Evolutionary conservation across 2,888 invertebrate species (phyloP), one percentile per base, ranked within the genome.

Genomic region (Brenthis ino): DNA sequence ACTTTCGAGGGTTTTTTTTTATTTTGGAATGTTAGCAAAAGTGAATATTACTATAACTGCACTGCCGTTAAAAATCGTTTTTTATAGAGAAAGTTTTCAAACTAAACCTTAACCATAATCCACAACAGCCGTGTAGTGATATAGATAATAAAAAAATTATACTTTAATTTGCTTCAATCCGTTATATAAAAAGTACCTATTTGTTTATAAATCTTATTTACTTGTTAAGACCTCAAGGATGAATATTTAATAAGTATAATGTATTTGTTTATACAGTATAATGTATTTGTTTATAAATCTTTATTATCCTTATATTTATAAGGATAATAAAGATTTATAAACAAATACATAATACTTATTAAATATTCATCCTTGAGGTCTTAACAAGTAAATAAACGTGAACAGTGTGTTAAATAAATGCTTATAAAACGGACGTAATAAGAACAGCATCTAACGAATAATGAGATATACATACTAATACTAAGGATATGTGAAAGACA

Each of bases 1-100:
- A 60, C 48, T 33, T 43, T n/a, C 12, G 16, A 47, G 14, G 20
- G 51, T 51, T 53, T 24, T 24, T n/a, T 63, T 55, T 57, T 68
- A 58, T 64, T 51, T 51, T 58, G 47, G 14, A 58, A 50, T 65
- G 68, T 54, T 64, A 28, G 63, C 53, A 68, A 64, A 68, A 64
- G 16, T 48, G 55, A 16, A 68, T 64, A 60, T 64, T 69, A 51
- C 63, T 64, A 63, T 64, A 57, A 50, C 50, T 51, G 1, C 11
- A 60, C 61, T 53, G 63, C 71, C 69, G 66, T 71, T 58, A 57
- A 67, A 67, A 72, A 72, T 70, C 64, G 63, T 65, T 71, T 73
- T 65, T 69, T 63, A 12, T 24, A 69, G 71, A 57, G 72, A 73
- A 71, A 71, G 72, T 54, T 69, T 55, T 64, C 47, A 61, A 56